Evolutionary conservation across 2,797 vertebrate species (phyloP).

Genomic region (Sciaenops ocellatus): DNA sequence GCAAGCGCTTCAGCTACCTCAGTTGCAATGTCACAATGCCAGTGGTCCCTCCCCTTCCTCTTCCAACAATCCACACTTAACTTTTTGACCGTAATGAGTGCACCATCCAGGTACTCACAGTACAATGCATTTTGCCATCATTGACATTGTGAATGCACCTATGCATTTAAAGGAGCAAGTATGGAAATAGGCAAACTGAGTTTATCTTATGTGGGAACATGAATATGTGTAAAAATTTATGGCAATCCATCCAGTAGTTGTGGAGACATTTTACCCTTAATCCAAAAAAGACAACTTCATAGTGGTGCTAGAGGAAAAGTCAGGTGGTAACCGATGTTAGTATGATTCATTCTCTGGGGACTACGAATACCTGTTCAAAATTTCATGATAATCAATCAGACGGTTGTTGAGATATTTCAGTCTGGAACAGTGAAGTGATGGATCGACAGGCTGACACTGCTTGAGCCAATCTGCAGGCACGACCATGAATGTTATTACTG

Average conservation of each 20-base stretch:
- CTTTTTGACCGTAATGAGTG: too few species aligned
- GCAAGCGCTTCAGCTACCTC: too few species aligned
- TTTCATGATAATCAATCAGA: not conserved
- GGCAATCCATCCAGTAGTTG: not conserved
- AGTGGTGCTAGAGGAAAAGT: not conserved
- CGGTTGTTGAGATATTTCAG: not conserved
- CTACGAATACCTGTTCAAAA: not conserved
- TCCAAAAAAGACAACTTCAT: not conserved
- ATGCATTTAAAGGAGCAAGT: too few species aligned
- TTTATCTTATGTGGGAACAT: not conserved
- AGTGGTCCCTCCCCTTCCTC: too few species aligned
- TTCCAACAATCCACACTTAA: too few species aligned
- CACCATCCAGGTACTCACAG: too few species aligned
- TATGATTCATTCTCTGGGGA: not conserved
- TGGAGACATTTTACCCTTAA: not conserved
- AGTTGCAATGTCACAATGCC: too few species aligned
- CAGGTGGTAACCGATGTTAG: not conserved
- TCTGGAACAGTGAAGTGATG: not conserved
- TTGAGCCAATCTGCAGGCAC: not conserved
- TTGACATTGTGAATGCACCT: too few species aligned
- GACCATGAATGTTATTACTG: not conserved
- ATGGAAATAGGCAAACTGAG: too few species aligned
- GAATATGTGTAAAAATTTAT: not conserved
- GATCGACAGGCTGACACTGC: too few species aligned
- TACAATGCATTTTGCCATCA: too few species aligned